Evolutionary conservation across 1,140 invertebrate species (phyloP), one percentile per base, ranked within the genome.

Genomic region (Drosophila pachea): DNA sequence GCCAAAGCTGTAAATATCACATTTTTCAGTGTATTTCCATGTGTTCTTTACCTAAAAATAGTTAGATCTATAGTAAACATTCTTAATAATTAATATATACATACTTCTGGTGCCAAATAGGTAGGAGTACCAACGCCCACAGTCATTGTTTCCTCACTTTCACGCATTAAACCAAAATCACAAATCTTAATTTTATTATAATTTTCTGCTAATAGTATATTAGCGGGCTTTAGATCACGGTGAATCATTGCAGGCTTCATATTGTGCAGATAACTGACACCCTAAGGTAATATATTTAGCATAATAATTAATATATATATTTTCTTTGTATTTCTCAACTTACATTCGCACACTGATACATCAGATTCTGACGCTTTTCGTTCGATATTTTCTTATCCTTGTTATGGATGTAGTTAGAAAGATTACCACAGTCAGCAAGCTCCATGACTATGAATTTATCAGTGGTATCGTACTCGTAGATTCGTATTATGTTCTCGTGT

Each of bases 1-100:
- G 2, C 50, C 75, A 32, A 73, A 73, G 38, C 75, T 73, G 16
- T 65, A 77, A 5, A 78, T 38, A 74, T 78, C 75, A 42, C 70
- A 59, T 22, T 62, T 78, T 3, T 59, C 66, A 35, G 40, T 78
- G 33, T 47, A 54, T 22, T 22, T 22, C 22, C 22, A 22, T 47
- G 7, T 0, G 5, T 29, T 47, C 9, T 4, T 22, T 22, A 22
- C 22, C 22, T 22, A 3, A 22, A 22, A 22, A 3, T 22, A 22
- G 22, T 2, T 22, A 22, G 22, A 22, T 22, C 22, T 22, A 22
- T 22, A 2, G 22, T 22, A 22, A 3, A 22, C 22, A 22, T 22
- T 22, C 22, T 22, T 22, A 22, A 22, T 2, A 43, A 14, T 14
- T 43, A 4, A 7, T 14, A 43, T 7, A 50, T 50, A 43, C 48